These are phyloP conservation scores for Acronicta psi DNA, from an alignment of 2,888 invertebrate genomes.

Conservation along the genomic window DNA sequence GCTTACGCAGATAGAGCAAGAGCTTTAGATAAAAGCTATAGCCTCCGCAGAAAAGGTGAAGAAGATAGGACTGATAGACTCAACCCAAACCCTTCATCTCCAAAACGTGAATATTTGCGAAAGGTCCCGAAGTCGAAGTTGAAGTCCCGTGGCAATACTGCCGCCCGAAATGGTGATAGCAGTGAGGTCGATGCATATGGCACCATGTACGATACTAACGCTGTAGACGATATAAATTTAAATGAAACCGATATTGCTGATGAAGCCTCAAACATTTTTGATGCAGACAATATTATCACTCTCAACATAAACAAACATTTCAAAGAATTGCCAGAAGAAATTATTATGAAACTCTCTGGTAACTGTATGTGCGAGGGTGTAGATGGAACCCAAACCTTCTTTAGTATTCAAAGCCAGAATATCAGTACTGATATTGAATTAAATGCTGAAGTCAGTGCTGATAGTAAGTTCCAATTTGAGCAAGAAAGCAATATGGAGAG, in stretches of 20 bases:
- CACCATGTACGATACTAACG: no score
- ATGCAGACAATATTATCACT: neutral
- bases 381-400: neutral
- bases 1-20: slow-evolving; percentile 5
- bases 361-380: neutral
- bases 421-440: neutral
- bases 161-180: neutral
- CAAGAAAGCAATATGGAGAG: neutral
- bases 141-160: neutral
- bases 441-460: neutral
- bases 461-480: neutral
- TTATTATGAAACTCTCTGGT: neutral
- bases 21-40: slow-evolving; percentile 1
- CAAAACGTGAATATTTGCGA: neutral
- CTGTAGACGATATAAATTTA: no score
- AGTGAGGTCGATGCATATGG: neutral
- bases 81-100: neutral
- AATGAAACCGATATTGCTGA: no score
- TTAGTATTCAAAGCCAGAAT: neutral
- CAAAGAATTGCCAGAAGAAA: neutral
- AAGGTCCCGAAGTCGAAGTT: no score
- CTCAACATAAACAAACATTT: neutral
- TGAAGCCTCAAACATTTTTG: neutral
- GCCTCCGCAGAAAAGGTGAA: neutral
- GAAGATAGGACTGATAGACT: neutral